Evolutionary conservation across 2,113 vertebrate genomes (phyloP), one percentile per base, ranked within the genome.

Genomic region (Regulus satrapa): DNA sequence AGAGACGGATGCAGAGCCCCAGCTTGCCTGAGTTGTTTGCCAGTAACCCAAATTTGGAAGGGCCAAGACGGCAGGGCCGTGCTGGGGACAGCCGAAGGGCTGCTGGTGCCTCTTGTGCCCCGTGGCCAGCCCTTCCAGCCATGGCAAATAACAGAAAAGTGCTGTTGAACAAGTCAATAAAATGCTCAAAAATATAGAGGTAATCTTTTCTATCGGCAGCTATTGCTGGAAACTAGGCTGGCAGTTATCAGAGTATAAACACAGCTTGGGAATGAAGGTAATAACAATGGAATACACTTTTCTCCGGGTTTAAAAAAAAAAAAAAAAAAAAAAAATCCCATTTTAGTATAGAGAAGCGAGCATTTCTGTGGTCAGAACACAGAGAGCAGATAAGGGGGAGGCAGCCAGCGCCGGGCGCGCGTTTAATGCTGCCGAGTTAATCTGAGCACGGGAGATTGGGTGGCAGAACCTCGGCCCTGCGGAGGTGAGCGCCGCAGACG

Each of bases 201-300:
- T 38, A 62, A 91, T 74, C 75, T 91, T 73, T 85, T 77, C 85
- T 77, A 51, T 89, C n/a, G n/a, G 89, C 80, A 67, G 89, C 80
- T 91, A 25, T 49, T 84, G 92, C 91, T 77, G 68, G 68, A 77
- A 94, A 92, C 40, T 8, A 36, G 83, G 73, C 49, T 94, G 55
- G 58, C 79, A 79, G 64, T 76, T 83, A 80, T 34, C 36, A 56
- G 68, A 92, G 63, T 56, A 66, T 52, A 94, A 88, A 83, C 94
- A 94, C 69, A 87, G 86, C 68, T 81, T 17, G 64, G 75, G 67
- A 89, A 87, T 15, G 45, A 71, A 87, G 73, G 93, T 24, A 81
- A 61, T 63, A 58, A 92, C 55, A 88, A 83, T 6, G 16, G 83
- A 88, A 91, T 48, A 58, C 40, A 2, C 55, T 62, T 92, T 92